These are phyloP conservation scores for Platichthys flesus DNA, from an alignment of 2,113 vertebrate genomes.

Conservation along the genomic window DNA sequence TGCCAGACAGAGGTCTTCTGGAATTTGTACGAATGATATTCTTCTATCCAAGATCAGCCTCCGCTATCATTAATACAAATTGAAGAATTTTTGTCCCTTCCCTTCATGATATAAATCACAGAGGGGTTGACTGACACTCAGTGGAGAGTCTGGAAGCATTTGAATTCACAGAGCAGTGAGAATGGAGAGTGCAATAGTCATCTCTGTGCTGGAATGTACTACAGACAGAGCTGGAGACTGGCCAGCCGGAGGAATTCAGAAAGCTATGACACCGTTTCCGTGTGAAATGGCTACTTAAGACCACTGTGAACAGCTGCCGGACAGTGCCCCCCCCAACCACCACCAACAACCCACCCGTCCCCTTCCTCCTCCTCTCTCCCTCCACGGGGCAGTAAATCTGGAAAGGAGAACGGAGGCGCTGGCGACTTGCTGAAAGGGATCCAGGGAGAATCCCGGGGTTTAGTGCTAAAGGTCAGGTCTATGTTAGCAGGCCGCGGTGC, in stretches of 20 bases:
- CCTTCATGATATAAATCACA: slow-evolving; percentile 12
- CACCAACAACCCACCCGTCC: slow-evolving; percentile 7
- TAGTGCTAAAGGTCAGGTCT: slow-evolving; percentile 79
- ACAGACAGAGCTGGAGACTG: slow-evolving; percentile 63
- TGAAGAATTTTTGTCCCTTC: slow-evolving; percentile 19
- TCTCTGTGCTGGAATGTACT: slow-evolving; percentile 65
- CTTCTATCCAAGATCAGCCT: slow-evolving; percentile 6
- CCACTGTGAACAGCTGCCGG: slow-evolving; percentile 84
- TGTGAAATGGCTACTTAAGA: slow-evolving; percentile 85
- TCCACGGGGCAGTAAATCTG: slow-evolving; percentile 81
- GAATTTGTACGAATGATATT: slow-evolving; percentile 25
- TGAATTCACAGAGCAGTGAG: slow-evolving; percentile 39
- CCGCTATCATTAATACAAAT: slow-evolving; percentile 12
- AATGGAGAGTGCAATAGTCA: slow-evolving; percentile 46
- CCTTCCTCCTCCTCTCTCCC: slow-evolving; percentile 2
- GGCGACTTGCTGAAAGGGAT: slow-evolving; percentile 82
- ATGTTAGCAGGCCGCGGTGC: slow-evolving; percentile 62
- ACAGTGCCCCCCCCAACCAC: slow-evolving; percentile 69
- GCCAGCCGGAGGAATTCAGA: slow-evolving; percentile 80
- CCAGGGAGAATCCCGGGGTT: slow-evolving; percentile 74
- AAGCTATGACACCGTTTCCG: slow-evolving; percentile 77
- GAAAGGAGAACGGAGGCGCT: slow-evolving; percentile 74
- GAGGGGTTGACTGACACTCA: slow-evolving; percentile 10
- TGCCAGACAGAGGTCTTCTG: background rate
- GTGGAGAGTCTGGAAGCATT: slow-evolving; percentile 21